Evolutionary conservation across 2,797 vertebrate genomes (phyloP), one percentile per base, ranked within the genome.

Genomic region (Typhlichthys eigenmanni): DNA sequence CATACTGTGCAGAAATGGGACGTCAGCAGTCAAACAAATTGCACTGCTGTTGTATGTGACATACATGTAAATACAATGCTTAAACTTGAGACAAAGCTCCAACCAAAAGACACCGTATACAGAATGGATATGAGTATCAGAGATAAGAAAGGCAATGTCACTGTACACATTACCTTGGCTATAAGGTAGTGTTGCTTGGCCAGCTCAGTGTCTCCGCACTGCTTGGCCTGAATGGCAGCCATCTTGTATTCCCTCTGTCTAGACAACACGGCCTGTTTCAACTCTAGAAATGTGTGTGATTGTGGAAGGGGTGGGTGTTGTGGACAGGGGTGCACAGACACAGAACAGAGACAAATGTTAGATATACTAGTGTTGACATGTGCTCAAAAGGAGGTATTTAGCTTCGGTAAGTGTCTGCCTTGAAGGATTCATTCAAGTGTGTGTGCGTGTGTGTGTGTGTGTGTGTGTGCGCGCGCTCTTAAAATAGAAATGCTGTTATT

Each of bases 191-290:
- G 77, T 46, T 86, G 92, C 54, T 93, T 76, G 54, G 95, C 95
- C 3, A 73, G 59, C 4, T 93, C 87, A 0, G 88, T 82, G 67
- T 95, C 80, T 0, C 93, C 94, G 1, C 79, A 80, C 74, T 95
- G 94, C 73, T 96, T 98, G 79, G 94, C 91, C 0, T 87, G 84
- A 55, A 96, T 83, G 4, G 96, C 95, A 0, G 94, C 94, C 60
- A 96, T 69, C 68, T 97, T 96, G 61, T 96, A 97, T 29, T 95
- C 95, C 1, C 89, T 90, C 83, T 96, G 95, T 60, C 92, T 91
- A 74, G 81, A 86, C 81, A 94, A 75, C 52, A 96, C 74, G 7
- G 90, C 80, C 50, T 79, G 87, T 70, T 94, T 92, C 45, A 87
- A 59, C 71, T 86, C 93, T 93, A 72, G 47, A 69, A 29, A 29